These are phyloP conservation scores for Conistra vaccinii DNA, from an alignment of 2,888 invertebrate genomes.

Conservation along the genomic window DNA sequence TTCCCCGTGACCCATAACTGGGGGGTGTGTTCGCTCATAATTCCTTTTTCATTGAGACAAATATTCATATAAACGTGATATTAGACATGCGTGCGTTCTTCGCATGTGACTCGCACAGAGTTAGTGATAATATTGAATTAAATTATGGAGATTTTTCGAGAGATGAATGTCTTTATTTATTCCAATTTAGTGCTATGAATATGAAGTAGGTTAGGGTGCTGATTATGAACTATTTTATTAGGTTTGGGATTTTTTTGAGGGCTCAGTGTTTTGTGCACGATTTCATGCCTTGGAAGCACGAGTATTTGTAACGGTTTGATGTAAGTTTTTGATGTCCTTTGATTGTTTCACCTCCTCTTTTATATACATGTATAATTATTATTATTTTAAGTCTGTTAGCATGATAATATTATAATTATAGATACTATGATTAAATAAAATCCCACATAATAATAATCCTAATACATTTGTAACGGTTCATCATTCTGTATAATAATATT, in stretches of 20 bases:
- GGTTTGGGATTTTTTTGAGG: not conserved
- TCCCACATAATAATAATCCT: no score
- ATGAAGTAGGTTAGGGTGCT: conserved; percentile 35
- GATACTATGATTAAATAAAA: no score
- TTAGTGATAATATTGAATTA: conserved; percentile 76
- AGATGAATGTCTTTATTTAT: conserved; percentile 60
- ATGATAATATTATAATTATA: no score
- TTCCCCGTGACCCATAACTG: conserved; percentile 79
- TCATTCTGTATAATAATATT: not conserved
- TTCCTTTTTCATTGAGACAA: conserved; percentile 90
- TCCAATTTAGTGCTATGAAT: conserved; percentile 46
- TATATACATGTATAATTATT: no score
- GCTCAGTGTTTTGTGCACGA: not conserved
- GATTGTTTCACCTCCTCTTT: no score
- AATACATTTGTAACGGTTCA: not conserved
- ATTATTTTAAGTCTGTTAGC: no score
- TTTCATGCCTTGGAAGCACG: not conserved
- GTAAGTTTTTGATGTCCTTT: no score
- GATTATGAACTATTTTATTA: conserved; percentile 5
- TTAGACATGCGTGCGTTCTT: conserved; percentile 81
- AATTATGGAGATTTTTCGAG: conserved; percentile 68
- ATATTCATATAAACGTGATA: conserved; percentile 85
- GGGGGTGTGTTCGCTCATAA: conserved; percentile 83
- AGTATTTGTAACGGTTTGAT: not conserved
- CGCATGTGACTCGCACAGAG: conserved; percentile 77